These are phyloP conservation scores for Gobio gobio DNA, from an alignment of 2,113 vertebrate genomes.

Conservation along the genomic window DNA sequence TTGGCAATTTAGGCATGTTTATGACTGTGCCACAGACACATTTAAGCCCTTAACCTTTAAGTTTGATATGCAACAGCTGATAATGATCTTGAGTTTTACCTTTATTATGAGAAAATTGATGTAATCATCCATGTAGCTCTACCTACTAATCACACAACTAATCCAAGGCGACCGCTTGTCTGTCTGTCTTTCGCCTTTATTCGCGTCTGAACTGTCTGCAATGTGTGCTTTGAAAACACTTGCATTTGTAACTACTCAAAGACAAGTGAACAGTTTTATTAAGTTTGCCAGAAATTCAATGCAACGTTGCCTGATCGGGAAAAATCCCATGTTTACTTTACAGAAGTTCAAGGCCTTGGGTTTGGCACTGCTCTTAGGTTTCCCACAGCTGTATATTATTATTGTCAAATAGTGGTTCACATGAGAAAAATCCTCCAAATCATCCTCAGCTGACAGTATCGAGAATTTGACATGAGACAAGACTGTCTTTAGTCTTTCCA, in stretches of 20 bases:
- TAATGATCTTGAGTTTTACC: constrained; percentile 26
- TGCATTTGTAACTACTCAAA: neutral
- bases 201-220: neutral
- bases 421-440: constrained; percentile 33
- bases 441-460: neutral
- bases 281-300: neutral
- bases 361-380: constrained; percentile 24
- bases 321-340: constrained; percentile 36
- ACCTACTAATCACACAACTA: constrained; percentile 21
- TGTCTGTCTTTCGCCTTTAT: constrained; percentile 8
- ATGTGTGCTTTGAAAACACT: neutral
- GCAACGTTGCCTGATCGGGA: neutral
- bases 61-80: constrained; percentile 43
- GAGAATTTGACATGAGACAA: constrained; percentile 11
- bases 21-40: constrained; percentile 36
- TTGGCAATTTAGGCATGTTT: constrained; percentile 52
- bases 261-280: neutral
- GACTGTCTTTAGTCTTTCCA: neutral
- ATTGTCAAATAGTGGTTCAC: constrained; percentile 49
- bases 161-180: constrained; percentile 1
- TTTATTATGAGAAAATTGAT: constrained; percentile 38
- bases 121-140: constrained; percentile 25
- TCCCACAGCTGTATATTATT: constrained; percentile 53
- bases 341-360: constrained; percentile 35
- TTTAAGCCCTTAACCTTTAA: constrained; percentile 52